Evolutionary conservation across 2,797 vertebrate genomes (phyloP).

Genomic region (Euphonia xanthogaster): DNA sequence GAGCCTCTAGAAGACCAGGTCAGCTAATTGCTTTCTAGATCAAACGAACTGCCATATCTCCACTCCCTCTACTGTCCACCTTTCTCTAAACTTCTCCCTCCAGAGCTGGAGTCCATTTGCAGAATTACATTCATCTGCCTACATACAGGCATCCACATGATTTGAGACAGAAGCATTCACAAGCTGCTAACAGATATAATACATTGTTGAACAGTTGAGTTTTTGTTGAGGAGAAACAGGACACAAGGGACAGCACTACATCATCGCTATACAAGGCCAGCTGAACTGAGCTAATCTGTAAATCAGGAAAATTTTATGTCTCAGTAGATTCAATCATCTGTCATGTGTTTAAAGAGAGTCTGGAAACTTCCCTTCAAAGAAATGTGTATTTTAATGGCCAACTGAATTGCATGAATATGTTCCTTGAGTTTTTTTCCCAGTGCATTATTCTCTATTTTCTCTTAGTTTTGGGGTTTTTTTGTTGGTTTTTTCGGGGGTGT

Average conservation of each 20-base stretch:
- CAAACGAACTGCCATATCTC: accelerated
- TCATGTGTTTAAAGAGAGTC: not conserved
- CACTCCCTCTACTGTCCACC: not conserved
- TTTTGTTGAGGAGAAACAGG: not conserved
- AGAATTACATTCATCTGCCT: not conserved
- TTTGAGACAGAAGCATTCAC: not conserved
- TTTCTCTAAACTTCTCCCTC: not conserved
- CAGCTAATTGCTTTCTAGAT: not conserved
- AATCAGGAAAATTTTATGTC: not conserved
- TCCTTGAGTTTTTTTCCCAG: not conserved
- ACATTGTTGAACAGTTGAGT: not conserved
- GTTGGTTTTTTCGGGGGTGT: not conserved
- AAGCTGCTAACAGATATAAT: not conserved
- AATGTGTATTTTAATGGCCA: not conserved
- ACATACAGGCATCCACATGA: not conserved
- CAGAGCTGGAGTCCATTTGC: not conserved
- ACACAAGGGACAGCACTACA: not conserved
- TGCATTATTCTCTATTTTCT: not conserved
- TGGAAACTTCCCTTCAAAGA: not conserved
- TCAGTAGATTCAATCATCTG: not conserved
- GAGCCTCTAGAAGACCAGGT: not conserved
- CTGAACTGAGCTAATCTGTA: not conserved
- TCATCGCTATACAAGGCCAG: not conserved
- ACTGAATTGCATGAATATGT: not conserved
- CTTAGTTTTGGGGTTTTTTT: not conserved